These are phyloP conservation scores for Drosophila nr. perissopoda DNA, from an alignment of 2,888 invertebrate genomes.

Conservation along the genomic window DNA sequence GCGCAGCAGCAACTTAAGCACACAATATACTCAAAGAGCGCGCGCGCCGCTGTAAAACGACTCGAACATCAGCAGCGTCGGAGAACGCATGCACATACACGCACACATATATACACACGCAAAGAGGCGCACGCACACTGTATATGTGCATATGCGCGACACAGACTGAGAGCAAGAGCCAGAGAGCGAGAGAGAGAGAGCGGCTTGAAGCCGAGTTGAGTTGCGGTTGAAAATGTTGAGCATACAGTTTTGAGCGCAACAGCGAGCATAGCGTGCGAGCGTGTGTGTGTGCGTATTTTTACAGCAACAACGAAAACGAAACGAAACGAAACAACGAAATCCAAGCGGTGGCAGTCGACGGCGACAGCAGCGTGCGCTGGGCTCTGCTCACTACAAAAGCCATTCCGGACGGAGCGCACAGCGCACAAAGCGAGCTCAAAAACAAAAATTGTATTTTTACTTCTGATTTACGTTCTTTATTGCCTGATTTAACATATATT, in stretches of 20 bases:
- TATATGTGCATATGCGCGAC: constrained; percentile 10
- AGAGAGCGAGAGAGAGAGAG: constrained; percentile 26
- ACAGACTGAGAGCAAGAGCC: constrained; percentile 4
- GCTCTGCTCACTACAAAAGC: constrained; percentile 64
- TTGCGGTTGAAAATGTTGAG: constrained; percentile 18
- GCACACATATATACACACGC: neutral
- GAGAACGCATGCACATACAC: constrained; percentile 9
- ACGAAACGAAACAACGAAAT: constrained; percentile 62
- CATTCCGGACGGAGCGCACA: constrained; percentile 61
- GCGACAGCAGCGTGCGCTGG: constrained; percentile 70
- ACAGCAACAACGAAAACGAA: constrained; percentile 40
- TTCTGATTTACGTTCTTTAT: constrained; percentile 43
- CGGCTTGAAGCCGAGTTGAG: constrained; percentile 49
- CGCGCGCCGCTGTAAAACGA: constrained; percentile 9
- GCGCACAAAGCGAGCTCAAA: constrained; percentile 58
- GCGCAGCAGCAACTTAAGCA: constrained; percentile 7
- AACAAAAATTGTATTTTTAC: constrained; percentile 24
- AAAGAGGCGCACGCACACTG: constrained; percentile 40
- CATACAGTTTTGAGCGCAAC: constrained; percentile 52
- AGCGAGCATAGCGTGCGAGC: constrained; percentile 30
- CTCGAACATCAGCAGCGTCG: constrained; percentile 24
- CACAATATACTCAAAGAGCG: constrained; percentile 35
- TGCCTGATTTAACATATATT: constrained; percentile 15
- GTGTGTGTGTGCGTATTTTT: constrained; percentile 16
- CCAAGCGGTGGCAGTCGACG: constrained; percentile 64